Conservation (phyloP, 2,113 vertebrate genomes). For the Choloepus hoffmanni region DNA sequence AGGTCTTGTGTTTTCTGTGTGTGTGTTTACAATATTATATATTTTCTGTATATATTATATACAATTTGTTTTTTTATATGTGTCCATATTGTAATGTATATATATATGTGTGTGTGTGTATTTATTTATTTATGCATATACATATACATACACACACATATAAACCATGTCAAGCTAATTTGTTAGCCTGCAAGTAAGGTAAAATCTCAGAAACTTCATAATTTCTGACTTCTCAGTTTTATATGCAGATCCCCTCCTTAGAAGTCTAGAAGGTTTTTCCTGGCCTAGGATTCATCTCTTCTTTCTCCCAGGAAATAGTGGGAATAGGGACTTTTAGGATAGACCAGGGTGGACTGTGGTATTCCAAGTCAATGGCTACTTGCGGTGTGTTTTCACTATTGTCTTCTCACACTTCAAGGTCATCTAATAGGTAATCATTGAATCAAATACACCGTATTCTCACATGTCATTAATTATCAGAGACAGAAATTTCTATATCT, state of each 20-base stretch:
- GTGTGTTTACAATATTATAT: background rate
- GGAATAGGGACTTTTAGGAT: background rate
- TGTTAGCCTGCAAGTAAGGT: background rate
- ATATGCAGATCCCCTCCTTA: background rate
- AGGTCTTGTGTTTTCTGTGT: background rate
- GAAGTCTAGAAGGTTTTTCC: background rate
- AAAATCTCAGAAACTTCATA: background rate
- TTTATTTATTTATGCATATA: background rate
- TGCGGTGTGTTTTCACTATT: background rate
- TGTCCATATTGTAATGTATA: background rate
- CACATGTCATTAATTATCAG: background rate
- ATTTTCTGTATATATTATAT: background rate
- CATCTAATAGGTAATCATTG: background rate
- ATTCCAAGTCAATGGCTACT: background rate
- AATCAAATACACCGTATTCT: background rate
- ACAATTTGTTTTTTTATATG: background rate
- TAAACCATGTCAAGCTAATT: background rate
- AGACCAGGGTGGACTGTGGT: background rate
- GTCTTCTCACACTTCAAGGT: background rate
- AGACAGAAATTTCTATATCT: background rate
- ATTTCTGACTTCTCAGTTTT: conserved; percentile 33
- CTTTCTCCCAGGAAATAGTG: background rate
- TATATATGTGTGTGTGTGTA: too few relatives aligned
- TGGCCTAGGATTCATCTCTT: background rate
- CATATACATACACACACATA: background rate